Percentiles rank a stretch among this genome's conserved stretches.
These are phyloP conservation scores for Drosophila willistoni DNA, from an alignment of 1,140 invertebrate genomes.

Conservation along the genomic window DNA sequence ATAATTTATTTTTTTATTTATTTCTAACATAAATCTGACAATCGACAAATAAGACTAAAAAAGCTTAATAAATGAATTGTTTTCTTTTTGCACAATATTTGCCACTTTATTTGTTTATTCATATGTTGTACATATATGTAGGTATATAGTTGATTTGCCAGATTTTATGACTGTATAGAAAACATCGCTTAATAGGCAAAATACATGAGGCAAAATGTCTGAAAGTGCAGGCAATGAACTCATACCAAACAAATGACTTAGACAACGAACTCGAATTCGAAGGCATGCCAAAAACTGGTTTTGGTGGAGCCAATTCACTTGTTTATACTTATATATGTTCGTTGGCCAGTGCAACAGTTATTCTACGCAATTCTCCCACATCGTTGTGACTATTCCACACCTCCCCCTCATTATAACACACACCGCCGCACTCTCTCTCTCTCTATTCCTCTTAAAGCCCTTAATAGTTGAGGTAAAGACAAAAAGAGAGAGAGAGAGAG, in stretches of 20 bases:
- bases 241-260: constrained; percentile 76
- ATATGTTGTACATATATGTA: neutral
- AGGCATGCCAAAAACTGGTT: constrained; percentile 65
- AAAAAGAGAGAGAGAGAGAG: constrained; percentile 5
- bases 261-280: constrained; percentile 67
- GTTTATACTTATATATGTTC: constrained; percentile 2
- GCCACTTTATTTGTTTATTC: neutral
- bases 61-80: neutral
- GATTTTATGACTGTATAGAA: neutral
- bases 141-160: neutral
- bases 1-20: too few species aligned
- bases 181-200: constrained; percentile 29
- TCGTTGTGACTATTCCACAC: neutral
- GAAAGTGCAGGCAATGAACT: constrained; percentile 66
- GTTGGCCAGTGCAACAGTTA: constrained; percentile 56
- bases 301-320: constrained; percentile 57
- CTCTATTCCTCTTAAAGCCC: constrained; percentile 3
- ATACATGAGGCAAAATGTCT: constrained; percentile 45
- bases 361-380: constrained; percentile 38
- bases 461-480: neutral
- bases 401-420: neutral
- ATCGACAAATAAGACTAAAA: too few species aligned
- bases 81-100: neutral
- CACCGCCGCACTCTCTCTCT: neutral
- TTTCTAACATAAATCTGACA: too few species aligned